Base-by-base conservation (phyloP, 2,797 vertebrate genomes). In the Girardinus metallicus region DNA sequence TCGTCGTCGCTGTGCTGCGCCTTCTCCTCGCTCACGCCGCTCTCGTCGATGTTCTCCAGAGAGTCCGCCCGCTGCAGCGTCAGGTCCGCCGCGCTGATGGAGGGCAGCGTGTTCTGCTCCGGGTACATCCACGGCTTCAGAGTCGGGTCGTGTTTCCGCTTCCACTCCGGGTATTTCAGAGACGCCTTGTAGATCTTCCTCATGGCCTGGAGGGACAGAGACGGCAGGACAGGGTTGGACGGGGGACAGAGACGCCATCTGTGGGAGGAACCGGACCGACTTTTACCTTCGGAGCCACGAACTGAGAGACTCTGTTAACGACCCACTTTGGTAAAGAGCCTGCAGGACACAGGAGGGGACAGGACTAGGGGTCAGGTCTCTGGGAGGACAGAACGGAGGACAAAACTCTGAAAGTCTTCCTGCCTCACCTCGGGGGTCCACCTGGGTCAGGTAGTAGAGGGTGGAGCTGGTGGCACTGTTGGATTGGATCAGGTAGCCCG, bases 291-390 rank as follows among this genome's bases (percentile, higher is more conserved):
- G 97, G 97, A 79, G 96, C 97, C 83, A 98, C 97, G 41, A 97
- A 96, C 92, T 98, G 97, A 60, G 97, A 97, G 39, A 95, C 96
- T 36, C 96, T 94, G 91, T 98, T 98, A 82, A 97, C 97, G 81
- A 97, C 97, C 97, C 97, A 98, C 92, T 97, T 98, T 11, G 97
- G 97, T 93, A 97, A 94, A 21, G 97, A 97, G n/a, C 97, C 97
- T 98, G 91, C 4, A 88, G 74, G 89, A 41, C 60, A 62, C 21
- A 73, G 18, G 12, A 75, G 36, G 15, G 47, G 34, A n/a, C 60
- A 5, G 21, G 34, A 49, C 46, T 49, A 0, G 23, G 41, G 18
- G 23, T 26, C 39, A 41, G 18, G 64, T 43, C 43, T 31, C 12
- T 46, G 15, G n/a, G 6, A 74, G 23, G 23, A 57, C 73, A 43